Base-by-base conservation (phyloP, 2,113 vertebrate species). In the Athene cunicularia region DNA sequence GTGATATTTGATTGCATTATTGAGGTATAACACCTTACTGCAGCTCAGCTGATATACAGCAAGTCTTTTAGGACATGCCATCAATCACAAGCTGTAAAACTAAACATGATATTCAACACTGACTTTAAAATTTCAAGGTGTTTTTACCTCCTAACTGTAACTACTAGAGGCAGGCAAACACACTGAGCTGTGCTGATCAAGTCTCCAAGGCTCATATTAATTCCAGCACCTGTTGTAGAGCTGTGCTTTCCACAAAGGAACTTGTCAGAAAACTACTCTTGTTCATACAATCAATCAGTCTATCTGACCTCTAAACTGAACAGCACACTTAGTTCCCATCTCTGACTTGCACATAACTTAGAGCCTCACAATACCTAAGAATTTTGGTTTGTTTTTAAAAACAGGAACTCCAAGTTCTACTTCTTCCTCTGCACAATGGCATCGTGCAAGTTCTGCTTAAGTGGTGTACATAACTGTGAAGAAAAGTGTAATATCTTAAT, bases 221-320 rank as follows among this genome's bases (percentile, higher is more conserved):
- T 21, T 74, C 15, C 50, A 80, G 52, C 0, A 0, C 32, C 32
- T 0, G 0, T 2, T 35, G 68, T n/a, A 91, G 55, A 71, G n/a
- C 50, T 83, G 14, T 26, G 22, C 35, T 86, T 55, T 60, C 35
- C 66, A 66, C n/a, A 49, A 37, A 55, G 22, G 45, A 71, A 43
- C 17, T 17, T 23, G 68, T 41, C 43, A 86, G 41, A 89, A 77
- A 79, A 56, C 41, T 86, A 26, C 50, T 53, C n/a, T 21, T 68
- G 15, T 50, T 83, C 64, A 55, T 7, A 24, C 1, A 1, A 28
- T 67, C 33, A 9, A 80, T 32, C 37, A 35, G 24, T 73, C 70
- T 68, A 74, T 33, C 56, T 60, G 41, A 30, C 37, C 71, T 47
- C 19, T 41, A 79, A 72, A 72, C 16, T 5, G 3, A 77, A 68